Evolutionary conservation across 2,888 invertebrate genomes (phyloP).

Genomic region (Clostera curtula): DNA sequence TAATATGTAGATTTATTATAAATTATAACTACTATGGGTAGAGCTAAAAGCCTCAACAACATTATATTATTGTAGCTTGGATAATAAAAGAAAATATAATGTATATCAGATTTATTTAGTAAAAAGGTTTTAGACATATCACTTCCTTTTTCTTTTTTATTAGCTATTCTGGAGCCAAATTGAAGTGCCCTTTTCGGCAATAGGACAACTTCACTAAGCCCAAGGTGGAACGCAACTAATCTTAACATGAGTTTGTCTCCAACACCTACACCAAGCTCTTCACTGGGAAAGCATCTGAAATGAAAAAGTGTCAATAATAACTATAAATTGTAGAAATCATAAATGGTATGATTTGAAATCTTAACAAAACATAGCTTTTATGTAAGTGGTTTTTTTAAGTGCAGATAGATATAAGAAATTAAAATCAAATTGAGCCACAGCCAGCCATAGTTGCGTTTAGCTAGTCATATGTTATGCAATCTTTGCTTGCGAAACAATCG

Average conservation of each 20-base stretch:
- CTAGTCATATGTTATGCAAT: no score
- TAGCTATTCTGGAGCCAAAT: constrained; percentile 97
- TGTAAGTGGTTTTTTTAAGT: no score
- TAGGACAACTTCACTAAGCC: constrained; percentile 76
- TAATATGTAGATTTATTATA: no score
- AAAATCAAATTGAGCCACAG: no score
- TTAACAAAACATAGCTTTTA: no score
- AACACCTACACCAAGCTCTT: constrained; percentile 80
- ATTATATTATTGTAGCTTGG: no score
- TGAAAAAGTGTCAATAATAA: constrained; percentile 3
- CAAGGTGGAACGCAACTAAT: constrained; percentile 79
- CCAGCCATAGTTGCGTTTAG: no score
- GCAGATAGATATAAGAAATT: no score
- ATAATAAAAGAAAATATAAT: no score
- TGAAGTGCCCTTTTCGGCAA: constrained; percentile 96
- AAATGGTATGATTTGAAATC: neutral
- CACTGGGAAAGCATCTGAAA: constrained; percentile 75
- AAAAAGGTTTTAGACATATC: constrained; percentile 77
- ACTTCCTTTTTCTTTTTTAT: constrained; percentile 90
- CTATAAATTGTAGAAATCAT: neutral
- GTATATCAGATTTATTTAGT: constrained; percentile 10
- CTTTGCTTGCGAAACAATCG: no score
- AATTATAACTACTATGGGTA: no score
- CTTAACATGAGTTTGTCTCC: constrained; percentile 96
- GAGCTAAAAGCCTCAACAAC: no score